These are phyloP conservation scores for Chlorops oryzae DNA, from an alignment of 1,140 invertebrate genomes.

Conservation along the genomic window DNA sequence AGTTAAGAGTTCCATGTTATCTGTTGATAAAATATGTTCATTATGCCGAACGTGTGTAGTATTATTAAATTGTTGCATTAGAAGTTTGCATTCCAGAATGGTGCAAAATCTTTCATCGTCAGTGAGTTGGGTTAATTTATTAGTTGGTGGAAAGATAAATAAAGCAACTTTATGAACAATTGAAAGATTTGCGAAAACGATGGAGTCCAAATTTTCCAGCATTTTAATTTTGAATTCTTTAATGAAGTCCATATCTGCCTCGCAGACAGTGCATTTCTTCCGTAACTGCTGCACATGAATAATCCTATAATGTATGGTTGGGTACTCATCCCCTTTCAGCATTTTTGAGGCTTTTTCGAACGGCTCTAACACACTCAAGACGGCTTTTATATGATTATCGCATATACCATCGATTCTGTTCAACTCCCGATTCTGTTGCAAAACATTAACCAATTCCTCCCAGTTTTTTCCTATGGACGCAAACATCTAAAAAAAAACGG, in stretches of 20 bases:
- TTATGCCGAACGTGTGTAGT: background rate
- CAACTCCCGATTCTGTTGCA: too few species aligned
- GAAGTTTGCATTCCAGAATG: background rate
- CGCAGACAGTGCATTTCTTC: background rate
- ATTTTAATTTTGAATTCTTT: background rate
- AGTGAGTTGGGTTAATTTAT: background rate
- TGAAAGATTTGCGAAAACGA: background rate
- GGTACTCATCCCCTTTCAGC: background rate
- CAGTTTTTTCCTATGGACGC: too few species aligned
- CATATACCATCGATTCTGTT: too few species aligned
- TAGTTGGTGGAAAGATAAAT: slow-evolving; percentile 1
- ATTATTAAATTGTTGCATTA: background rate
- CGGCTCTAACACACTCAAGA: too few species aligned
- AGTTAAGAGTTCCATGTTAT: background rate
- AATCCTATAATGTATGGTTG: background rate
- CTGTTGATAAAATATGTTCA: background rate
- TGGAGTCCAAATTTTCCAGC: background rate
- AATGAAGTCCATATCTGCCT: background rate
- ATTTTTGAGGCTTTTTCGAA: too few species aligned
- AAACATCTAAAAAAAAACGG: too few species aligned
- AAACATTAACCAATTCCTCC: background rate
- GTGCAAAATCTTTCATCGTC: background rate
- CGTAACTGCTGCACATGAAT: background rate
- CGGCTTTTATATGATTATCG: too few species aligned
- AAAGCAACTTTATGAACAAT: too few species aligned